A percentile compares a stretch with the other conserved stretches of the same genome.
Conservation (phyloP, 2,113 vertebrate genomes). For the Rhizomys pruinosus region DNA sequence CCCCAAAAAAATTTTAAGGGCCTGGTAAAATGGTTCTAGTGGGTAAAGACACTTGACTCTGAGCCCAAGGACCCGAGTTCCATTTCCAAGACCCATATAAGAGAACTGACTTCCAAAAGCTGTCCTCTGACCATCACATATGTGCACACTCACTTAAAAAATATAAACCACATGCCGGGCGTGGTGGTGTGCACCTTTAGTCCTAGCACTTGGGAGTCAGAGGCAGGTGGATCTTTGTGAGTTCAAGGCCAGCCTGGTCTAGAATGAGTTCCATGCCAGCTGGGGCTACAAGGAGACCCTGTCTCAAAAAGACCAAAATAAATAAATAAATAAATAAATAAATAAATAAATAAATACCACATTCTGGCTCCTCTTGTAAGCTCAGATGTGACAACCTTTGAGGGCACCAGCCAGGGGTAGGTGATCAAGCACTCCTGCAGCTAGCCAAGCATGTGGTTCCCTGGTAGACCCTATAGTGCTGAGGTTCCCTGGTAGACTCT, state of each 20-base stretch:
- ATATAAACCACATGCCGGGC: too few relatives aligned
- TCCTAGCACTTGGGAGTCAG: too few relatives aligned
- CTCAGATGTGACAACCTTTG: background rate
- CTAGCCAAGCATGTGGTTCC: fast-evolving
- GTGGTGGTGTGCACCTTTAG: too few relatives aligned
- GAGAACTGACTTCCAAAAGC: background rate
- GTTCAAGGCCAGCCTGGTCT: too few relatives aligned
- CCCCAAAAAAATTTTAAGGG: too few relatives aligned
- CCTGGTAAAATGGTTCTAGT: background rate
- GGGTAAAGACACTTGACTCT: background rate
- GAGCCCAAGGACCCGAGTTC: background rate
- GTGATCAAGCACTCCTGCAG: background rate
- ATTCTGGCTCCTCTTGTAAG: background rate
- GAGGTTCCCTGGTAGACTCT: background rate
- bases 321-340: too few relatives aligned
- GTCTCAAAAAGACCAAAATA: too few relatives aligned
- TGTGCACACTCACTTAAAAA: too few relatives aligned
- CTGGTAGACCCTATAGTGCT: fast-evolving
- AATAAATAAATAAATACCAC: background rate
- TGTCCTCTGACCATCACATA: background rate
- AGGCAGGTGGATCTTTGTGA: too few relatives aligned
- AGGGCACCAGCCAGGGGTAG: background rate
- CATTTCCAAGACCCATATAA: background rate
- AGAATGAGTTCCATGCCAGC: too few relatives aligned
- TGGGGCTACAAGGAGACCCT: too few relatives aligned